Base-by-base conservation (phyloP, 92 coral and sea anemone species). In the Siderastrea radians region DNA sequence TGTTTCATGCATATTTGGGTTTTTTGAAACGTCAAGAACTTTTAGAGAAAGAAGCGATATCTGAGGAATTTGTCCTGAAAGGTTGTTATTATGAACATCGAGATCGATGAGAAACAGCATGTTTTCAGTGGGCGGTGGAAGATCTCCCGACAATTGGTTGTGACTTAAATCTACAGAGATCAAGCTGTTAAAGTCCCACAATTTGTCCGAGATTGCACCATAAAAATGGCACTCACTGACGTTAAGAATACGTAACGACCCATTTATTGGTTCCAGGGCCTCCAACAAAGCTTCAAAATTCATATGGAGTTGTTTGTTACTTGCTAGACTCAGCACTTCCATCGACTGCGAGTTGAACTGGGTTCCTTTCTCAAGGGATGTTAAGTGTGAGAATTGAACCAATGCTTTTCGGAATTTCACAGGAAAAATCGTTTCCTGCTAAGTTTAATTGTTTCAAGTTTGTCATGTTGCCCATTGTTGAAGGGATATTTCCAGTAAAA, bases 181-280 rank as follows among this genome's bases (percentile, higher is more conserved):
- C 26, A 94, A 84, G 64, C 77, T 92, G 38, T 85, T 49, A 19
- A 94, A 94, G 55, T 82, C 76, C 97, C 97, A 94, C 6, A 94
- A 80, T 52, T 82, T 79, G 19, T 19, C 46, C 2, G 95, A 82
- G 53, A 94, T 92, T 51, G 62, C 44, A 3, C 97, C 97, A 19
- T 49, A 12, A 50, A 89, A 86, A 74, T 76, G 59, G 49, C 97
- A 94, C 47, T 60, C 44, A 77, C 97, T 92, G 58, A 89, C 79
- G 78, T 92, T 90, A n/a, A 94, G 88, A 78, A 89, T 92, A 53
- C 97, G 95, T 38, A 94, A 78, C 0, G 94, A 83, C 16, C 64
- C 15, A 47, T 80, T 77, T 44, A 84, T 68, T 15, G 93, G 89
- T 38, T 77, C 72, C 49, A 94, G 59, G 4, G 89, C 86, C 6